Evolutionary conservation across 2,888 invertebrate species (phyloP).

Genomic region (Drosophila silvestris): DNA sequence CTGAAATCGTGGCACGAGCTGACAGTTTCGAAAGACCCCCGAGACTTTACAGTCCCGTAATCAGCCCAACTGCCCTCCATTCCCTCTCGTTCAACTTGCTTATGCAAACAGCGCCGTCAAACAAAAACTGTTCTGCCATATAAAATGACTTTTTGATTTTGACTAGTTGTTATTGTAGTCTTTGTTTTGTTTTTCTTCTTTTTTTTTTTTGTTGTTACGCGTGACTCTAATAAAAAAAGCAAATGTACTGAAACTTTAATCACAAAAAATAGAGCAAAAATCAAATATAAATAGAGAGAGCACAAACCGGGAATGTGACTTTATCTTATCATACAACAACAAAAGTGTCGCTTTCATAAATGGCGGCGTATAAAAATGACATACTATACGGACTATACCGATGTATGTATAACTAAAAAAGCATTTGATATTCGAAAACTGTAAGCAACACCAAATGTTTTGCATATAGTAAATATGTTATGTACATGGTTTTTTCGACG

Average conservation of each 20-base stretch:
- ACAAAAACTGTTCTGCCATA: conserved; percentile 61
- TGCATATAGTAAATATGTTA: neutral
- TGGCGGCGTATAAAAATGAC: conserved; percentile 67
- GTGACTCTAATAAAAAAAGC: conserved; percentile 66
- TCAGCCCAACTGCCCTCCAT: conserved; percentile 33
- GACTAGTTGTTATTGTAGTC: conserved; percentile 31
- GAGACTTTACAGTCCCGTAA: conserved; percentile 76
- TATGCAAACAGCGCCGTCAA: conserved; percentile 41
- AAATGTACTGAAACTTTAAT: conserved; percentile 64
- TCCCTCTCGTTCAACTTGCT: conserved; percentile 5
- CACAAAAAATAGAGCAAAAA: conserved; percentile 71
- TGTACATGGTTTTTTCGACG: neutral
- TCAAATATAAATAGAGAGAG: conserved; percentile 54
- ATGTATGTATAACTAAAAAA: conserved; percentile 21
- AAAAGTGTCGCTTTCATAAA: conserved; percentile 72
- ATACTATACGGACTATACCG: conserved; percentile 17
- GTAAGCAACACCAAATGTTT: neutral
- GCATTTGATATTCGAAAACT: conserved; percentile 15
- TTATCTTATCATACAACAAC: conserved; percentile 66
- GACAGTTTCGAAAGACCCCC: conserved; percentile 39
- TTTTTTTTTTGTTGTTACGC: conserved; percentile 60
- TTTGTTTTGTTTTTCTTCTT: neutral
- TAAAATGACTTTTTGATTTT: conserved; percentile 63
- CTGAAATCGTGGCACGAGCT: conserved; percentile 69
- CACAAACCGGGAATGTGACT: conserved; percentile 34